Conservation (phyloP, 2,113 vertebrate genomes). For the Centropristis striata region DNA sequence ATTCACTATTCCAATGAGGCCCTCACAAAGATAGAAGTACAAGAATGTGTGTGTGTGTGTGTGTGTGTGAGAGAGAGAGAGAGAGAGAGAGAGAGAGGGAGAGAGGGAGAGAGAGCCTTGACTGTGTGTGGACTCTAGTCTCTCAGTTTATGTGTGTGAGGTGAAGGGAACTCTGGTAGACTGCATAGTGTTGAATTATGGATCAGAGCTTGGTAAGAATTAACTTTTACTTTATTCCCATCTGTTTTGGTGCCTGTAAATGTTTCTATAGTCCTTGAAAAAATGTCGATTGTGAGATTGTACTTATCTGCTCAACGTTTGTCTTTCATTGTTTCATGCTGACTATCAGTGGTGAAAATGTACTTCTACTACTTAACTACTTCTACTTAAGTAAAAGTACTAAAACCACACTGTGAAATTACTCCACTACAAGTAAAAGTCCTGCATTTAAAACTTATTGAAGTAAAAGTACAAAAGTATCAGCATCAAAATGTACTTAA, state of each 20-base stretch:
- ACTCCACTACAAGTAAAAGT: too few species aligned
- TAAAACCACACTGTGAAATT: too few species aligned
- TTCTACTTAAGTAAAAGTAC: too few species aligned
- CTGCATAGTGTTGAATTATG: constrained; percentile 51
- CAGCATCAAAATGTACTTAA: too few species aligned
- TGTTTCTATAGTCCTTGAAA: background rate
- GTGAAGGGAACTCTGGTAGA: background rate
- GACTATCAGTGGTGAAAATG: background rate
- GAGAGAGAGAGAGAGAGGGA: background rate
- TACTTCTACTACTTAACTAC: too few species aligned
- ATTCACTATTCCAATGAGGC: background rate
- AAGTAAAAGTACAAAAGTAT: too few species aligned
- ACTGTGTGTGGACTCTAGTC: constrained; percentile 58
- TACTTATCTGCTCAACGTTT: too few species aligned
- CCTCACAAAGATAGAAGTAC: too few species aligned
- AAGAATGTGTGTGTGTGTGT: constrained; percentile 16
- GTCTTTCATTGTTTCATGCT: background rate
- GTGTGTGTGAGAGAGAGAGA: background rate
- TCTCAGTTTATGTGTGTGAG: background rate
- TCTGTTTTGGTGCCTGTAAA: background rate
- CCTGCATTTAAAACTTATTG: too few species aligned
- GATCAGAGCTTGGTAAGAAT: constrained; percentile 75
- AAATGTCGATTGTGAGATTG: background rate
- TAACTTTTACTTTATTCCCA: background rate
- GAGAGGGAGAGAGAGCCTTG: background rate